phyloP scores from a whole-genome alignment of 2,113 vertebrate species.

The Tragelaphus strepsiceros region DNA sequence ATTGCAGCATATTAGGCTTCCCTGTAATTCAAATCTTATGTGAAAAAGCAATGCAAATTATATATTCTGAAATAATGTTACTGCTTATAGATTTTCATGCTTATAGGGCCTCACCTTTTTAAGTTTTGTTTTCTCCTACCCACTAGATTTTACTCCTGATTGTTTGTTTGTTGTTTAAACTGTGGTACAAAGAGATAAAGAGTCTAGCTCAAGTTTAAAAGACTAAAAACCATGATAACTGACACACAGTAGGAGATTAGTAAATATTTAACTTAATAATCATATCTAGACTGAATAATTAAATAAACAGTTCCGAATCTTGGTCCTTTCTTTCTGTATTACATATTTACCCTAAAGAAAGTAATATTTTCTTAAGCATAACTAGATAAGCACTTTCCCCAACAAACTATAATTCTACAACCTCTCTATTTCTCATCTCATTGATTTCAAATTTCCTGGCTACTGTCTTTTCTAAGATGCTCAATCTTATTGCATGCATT shows the following conservation, averaged over 20 bases:
- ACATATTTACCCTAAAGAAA: neutral
- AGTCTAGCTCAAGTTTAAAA: neutral
- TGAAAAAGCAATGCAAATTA: neutral
- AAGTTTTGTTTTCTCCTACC: neutral
- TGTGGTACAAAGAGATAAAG: neutral
- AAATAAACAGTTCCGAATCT: neutral
- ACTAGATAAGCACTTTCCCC: neutral
- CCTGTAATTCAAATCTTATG: neutral
- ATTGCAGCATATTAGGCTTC: neutral
- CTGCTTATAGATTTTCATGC: neutral
- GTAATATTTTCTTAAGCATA: neutral
- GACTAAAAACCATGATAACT: neutral
- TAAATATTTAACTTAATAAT: neutral
- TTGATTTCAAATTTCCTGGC: neutral
- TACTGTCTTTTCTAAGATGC: neutral
- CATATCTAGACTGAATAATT: neutral
- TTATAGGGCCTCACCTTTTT: neutral
- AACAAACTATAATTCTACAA: neutral
- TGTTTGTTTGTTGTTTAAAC: neutral
- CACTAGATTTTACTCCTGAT: neutral
- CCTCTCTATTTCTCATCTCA: neutral
- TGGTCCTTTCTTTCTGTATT: neutral
- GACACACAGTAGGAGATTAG: neutral
- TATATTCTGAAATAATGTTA: neutral
- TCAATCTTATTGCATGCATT: conserved; percentile 20